Conservation (phyloP, 23 tunicate species). For the Clavelina lepadiformis region DNA sequence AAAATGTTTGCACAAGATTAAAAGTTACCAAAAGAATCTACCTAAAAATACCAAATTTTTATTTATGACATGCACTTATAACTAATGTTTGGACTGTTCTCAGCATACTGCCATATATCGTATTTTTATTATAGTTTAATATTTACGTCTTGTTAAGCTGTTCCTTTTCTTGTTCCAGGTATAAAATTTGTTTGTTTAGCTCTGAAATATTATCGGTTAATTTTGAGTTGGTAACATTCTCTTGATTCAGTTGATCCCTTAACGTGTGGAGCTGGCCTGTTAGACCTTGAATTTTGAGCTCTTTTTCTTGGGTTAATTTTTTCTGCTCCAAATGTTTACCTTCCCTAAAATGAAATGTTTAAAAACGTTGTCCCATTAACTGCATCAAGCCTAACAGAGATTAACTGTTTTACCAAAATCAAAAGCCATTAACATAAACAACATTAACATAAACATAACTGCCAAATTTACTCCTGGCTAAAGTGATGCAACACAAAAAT, state of each 20-base stretch:
- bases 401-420: no score
- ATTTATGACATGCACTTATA: no score
- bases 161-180: background rate
- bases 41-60: background rate
- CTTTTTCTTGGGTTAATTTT: conserved; percentile 3
- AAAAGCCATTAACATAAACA: no score
- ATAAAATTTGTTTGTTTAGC: background rate
- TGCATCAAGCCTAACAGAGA: no score
- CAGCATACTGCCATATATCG: no score
- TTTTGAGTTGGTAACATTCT: background rate
- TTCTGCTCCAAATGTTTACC: background rate
- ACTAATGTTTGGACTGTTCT: no score
- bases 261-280: background rate
- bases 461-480: no score
- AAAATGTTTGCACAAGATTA: background rate
- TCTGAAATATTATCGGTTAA: background rate
- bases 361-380: no score
- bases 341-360: conserved; percentile 16
- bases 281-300: conserved; percentile 6
- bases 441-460: no score
- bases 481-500: no score
- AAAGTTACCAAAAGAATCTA: background rate
- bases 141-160: background rate
- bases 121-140: background rate
- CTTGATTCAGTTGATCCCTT: background rate